phyloP scores from a whole-genome alignment of 2,888 invertebrate genomes.

The Drosophila paranaensis region DNA sequence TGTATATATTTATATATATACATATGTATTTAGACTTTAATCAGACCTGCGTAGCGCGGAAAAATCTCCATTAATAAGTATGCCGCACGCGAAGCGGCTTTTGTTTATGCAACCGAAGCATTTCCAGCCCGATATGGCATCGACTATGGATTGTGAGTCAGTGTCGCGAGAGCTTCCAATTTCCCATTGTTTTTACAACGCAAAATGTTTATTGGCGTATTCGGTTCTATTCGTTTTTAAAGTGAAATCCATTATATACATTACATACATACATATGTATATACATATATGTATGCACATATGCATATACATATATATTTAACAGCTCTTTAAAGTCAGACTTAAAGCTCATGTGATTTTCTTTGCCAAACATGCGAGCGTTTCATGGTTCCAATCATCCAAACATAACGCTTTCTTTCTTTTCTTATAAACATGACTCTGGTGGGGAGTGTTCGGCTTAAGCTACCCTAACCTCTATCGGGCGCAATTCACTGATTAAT shows the following conservation, averaged over 20 bases:
- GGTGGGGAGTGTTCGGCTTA: too few species aligned
- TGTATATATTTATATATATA: neutral
- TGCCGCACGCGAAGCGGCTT: constrained; percentile 38
- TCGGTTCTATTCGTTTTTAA: neutral
- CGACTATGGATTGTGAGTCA: constrained; percentile 20
- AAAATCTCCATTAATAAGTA: constrained; percentile 28
- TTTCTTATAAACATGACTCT: too few species aligned
- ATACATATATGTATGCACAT: neutral
- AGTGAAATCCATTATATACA: neutral
- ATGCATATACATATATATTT: too few species aligned
- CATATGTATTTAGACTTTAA: neutral
- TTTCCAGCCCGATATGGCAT: constrained; percentile 14
- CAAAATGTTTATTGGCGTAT: neutral
- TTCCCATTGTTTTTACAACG: neutral
- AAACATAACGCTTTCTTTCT: too few species aligned
- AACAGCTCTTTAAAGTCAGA: too few species aligned
- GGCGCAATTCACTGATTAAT: too few species aligned
- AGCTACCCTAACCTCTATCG: too few species aligned
- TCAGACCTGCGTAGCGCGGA: constrained; percentile 6
- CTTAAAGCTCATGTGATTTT: too few species aligned
- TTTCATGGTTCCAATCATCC: too few species aligned
- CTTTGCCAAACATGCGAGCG: too few species aligned
- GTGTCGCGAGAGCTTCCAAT: neutral
- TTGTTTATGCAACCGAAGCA: constrained; percentile 44
- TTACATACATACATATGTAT: too few species aligned